These are phyloP conservation scores for Accipiter cooperii DNA, from an alignment of 2,113 vertebrate genomes.

Conservation along the genomic window DNA sequence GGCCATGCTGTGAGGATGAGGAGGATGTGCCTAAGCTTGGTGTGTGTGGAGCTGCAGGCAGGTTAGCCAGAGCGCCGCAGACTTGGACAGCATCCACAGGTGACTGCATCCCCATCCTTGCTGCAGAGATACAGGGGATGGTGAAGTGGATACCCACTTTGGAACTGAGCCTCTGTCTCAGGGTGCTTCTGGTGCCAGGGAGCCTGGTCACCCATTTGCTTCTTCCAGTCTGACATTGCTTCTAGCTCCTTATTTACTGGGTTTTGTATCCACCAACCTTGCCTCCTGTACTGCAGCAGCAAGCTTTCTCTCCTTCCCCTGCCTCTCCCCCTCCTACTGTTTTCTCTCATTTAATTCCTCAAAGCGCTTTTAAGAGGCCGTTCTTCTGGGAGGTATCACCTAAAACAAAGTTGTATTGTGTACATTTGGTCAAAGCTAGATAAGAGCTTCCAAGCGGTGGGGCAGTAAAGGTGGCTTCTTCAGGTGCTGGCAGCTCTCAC, in stretches of 20 bases:
- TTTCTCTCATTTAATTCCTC: neutral
- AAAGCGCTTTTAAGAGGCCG: neutral
- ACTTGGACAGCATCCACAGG: neutral
- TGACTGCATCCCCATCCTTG: neutral
- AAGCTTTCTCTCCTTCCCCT: neutral
- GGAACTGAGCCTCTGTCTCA: neutral
- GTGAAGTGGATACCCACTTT: neutral
- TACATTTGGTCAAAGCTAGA: neutral
- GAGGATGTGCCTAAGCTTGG: neutral
- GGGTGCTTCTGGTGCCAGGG: neutral
- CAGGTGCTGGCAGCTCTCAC: slow-evolving; percentile 15
- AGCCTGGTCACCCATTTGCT: neutral
- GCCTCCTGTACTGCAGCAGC: neutral
- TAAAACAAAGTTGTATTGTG: slow-evolving; percentile 17
- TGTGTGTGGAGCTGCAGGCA: neutral
- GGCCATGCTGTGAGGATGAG: neutral
- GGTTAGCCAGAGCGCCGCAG: neutral
- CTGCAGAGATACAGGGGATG: neutral
- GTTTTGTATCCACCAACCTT: neutral
- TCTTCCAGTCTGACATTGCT: neutral
- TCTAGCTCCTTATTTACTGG: neutral
- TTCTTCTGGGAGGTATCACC: neutral
- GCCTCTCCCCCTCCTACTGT: neutral
- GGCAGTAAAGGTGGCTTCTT: slow-evolving; percentile 18
- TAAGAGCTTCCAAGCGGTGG: neutral